Conservation (phyloP, 2,888 invertebrate genomes). For the Hypolimnas misippus region DNA sequence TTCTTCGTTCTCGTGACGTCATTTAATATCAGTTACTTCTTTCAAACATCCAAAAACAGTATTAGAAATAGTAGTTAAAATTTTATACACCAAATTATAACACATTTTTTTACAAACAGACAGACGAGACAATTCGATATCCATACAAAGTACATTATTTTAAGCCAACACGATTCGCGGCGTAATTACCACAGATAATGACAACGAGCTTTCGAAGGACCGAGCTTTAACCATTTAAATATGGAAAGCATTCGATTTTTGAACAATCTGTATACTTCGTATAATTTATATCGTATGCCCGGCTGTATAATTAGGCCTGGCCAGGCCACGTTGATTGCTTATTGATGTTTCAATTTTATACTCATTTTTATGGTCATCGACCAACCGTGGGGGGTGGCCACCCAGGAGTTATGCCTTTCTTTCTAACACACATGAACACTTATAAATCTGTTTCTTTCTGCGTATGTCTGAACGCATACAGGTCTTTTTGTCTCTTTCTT, state of each 20-base stretch:
- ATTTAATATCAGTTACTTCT: too few relatives aligned
- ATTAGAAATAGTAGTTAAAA: too few relatives aligned
- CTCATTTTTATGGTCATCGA: slow-evolving; percentile 84
- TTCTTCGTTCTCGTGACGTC: too few relatives aligned
- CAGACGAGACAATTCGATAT: slow-evolving; percentile 10
- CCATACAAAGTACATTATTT: slow-evolving; percentile 15
- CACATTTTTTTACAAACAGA: neutral
- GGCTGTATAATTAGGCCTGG: slow-evolving; percentile 79
- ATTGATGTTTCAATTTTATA: slow-evolving; percentile 85
- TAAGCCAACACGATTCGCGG: slow-evolving; percentile 4
- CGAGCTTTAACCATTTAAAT: slow-evolving; percentile 18
- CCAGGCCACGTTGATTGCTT: slow-evolving; percentile 78
- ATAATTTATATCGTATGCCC: slow-evolving; percentile 78
- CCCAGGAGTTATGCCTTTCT: slow-evolving; percentile 66
- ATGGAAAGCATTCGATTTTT: slow-evolving; percentile 52
- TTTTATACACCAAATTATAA: too few relatives aligned
- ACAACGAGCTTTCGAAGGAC: slow-evolving; percentile 14
- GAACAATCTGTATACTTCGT: slow-evolving; percentile 71
- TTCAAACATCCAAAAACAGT: too few relatives aligned
- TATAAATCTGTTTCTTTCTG: slow-evolving; percentile 65
- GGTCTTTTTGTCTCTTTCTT: slow-evolving; percentile 59
- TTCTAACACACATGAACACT: slow-evolving; percentile 49
- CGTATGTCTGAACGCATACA: slow-evolving; percentile 59
- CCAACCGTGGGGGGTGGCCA: slow-evolving; percentile 85
- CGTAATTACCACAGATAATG: slow-evolving; percentile 19